Conservation (phyloP, 2,888 invertebrate species). For the Shargacucullia verbasci region DNA sequence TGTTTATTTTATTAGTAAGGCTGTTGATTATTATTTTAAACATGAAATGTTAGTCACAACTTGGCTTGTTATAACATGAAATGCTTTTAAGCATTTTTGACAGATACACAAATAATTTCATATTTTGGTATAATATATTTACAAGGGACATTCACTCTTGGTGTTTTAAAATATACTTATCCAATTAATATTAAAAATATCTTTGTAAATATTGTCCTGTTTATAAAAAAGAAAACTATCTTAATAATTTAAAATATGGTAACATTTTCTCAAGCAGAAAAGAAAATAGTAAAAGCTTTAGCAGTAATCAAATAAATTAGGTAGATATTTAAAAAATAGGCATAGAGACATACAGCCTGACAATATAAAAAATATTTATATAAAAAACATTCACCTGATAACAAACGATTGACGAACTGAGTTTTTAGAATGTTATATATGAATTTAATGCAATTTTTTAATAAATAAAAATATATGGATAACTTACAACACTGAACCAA, state of each 20-base stretch:
- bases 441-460: constrained; percentile 15
- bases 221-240: too few species aligned
- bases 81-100: constrained; percentile 31
- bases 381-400: constrained; percentile 31
- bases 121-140: constrained; percentile 11
- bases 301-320: constrained; percentile 39
- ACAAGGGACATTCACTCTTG: constrained; percentile 23
- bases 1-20: constrained; percentile 50
- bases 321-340: constrained; percentile 28
- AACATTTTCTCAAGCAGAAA: constrained; percentile 40
- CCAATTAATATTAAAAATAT: not conserved
- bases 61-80: constrained; percentile 51
- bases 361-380: constrained; percentile 22
- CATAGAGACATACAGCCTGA: constrained; percentile 42
- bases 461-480: not conserved
- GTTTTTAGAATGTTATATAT: constrained; percentile 54
- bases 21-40: constrained; percentile 19
- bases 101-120: constrained; percentile 10
- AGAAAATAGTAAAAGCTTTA: constrained; percentile 46
- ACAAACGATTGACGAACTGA: constrained; percentile 12
- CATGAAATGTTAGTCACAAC: constrained; percentile 61
- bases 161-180: too few species aligned
- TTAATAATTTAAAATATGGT: too few species aligned
- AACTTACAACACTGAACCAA: too few species aligned
- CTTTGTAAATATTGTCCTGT: too few species aligned